These are phyloP conservation scores for Phyllopteryx taeniolatus DNA, from an alignment of 2,113 vertebrate genomes.

Conservation along the genomic window DNA sequence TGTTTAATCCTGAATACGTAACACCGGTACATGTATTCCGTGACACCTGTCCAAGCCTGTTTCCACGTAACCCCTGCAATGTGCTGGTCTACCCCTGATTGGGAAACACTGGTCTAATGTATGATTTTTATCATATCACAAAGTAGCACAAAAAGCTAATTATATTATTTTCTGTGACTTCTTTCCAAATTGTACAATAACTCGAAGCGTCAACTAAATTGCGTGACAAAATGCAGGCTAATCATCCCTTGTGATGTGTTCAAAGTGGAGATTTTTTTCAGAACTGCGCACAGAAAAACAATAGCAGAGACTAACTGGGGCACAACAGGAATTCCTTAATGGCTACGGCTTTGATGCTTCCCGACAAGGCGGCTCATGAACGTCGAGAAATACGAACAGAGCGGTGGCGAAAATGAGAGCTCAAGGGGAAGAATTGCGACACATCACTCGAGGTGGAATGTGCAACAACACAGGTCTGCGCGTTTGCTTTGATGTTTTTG, in stretches of 20 bases:
- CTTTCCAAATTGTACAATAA: background rate
- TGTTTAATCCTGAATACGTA: too few relatives aligned
- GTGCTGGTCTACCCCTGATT: too few relatives aligned
- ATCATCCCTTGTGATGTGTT: background rate
- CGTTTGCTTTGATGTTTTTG: constrained; percentile 34
- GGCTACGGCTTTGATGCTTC: constrained; percentile 33
- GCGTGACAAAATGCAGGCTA: background rate
- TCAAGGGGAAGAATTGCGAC: constrained; percentile 25
- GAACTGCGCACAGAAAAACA: background rate
- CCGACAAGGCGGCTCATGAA: constrained; percentile 15
- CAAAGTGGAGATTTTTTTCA: constrained; percentile 1
- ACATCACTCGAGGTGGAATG: constrained; percentile 4
- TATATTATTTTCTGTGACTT: background rate
- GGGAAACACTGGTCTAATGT: too few relatives aligned
- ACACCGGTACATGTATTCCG: too few relatives aligned
- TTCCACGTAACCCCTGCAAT: too few relatives aligned
- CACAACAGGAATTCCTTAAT: constrained; percentile 3
- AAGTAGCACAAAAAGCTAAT: background rate
- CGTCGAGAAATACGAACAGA: constrained; percentile 23
- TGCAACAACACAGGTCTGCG: constrained; percentile 4
- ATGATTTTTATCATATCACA: background rate
- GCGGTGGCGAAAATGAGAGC: constrained; percentile 17
- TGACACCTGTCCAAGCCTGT: too few relatives aligned
- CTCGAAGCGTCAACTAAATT: background rate
- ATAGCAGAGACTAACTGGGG: background rate